These are phyloP conservation scores for Ophioderma brevispina DNA, from an alignment of 35 echinoderm and acorn worm genomes.

Conservation along the genomic window DNA sequence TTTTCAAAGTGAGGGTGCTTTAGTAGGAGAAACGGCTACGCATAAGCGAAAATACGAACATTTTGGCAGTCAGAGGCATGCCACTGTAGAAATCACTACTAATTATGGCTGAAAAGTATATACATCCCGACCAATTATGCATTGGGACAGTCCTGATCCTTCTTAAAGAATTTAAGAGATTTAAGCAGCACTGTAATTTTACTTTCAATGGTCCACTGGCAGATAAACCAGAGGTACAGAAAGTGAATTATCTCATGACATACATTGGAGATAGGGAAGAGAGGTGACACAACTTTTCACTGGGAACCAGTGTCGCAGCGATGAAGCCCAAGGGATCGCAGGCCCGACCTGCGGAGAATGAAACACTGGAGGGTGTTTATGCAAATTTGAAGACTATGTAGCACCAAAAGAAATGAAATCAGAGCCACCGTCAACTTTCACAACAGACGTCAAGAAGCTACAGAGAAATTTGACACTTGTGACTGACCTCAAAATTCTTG, in stretches of 20 bases:
- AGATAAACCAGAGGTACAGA: conserved; percentile 37
- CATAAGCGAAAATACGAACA: too few relatives aligned
- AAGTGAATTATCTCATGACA: conserved; percentile 65
- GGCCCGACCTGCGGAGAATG: conserved; percentile 6
- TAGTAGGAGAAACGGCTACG: too few relatives aligned
- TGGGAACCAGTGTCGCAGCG: not conserved
- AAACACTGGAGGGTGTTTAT: not conserved
- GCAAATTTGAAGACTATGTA: not conserved
- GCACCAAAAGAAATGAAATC: conserved; percentile 24
- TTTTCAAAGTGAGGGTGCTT: too few relatives aligned
- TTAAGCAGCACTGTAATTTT: conserved; percentile 60
- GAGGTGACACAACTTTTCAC: not conserved
- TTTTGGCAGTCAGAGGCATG: too few relatives aligned
- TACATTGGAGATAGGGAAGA: conserved; percentile 58
- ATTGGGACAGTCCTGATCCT: not conserved
- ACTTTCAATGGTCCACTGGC: conserved; percentile 69
- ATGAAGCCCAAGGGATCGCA: conserved; percentile 27
- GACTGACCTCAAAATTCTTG: conserved; percentile 61
- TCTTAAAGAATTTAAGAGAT: conserved; percentile 50
- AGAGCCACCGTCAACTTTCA: conserved; percentile 74
- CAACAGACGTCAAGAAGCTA: conserved; percentile 39
- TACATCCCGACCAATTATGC: conserved; percentile 37
- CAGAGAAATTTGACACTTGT: conserved; percentile 84
- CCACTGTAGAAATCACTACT: too few relatives aligned
- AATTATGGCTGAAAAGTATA: too few relatives aligned